Evolutionary conservation across 2,113 vertebrate genomes (phyloP), one percentile per base, ranked within the genome.

Genomic region (Acanthochromis polyacanthus): DNA sequence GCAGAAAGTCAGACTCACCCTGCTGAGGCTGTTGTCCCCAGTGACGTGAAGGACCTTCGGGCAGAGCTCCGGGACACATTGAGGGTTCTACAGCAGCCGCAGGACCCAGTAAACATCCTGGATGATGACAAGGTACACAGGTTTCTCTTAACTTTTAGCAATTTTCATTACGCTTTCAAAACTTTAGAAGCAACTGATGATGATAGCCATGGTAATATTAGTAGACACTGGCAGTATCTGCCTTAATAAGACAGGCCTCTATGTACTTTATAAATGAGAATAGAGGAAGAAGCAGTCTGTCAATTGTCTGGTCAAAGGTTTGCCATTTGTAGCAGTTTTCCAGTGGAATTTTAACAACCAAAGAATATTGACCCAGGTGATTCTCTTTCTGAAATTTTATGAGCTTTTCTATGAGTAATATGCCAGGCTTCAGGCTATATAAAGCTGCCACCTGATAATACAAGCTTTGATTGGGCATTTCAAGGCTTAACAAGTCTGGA

Each of bases 111-210:
- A 61, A 92, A 84, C 52, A 56, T 74, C 2, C 85, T 92, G 38
- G 96, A 96, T 68, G 95, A 96, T 64, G 96, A 97, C 85, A 96
- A 96, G 96, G 98, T 99, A 87, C 15, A 71, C n/a, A 45, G 32
- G n/a, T 17, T 28, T 19, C 46, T 48, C 23, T 63, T 15, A 22
- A 10, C 7, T 16, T 58, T 56, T 17, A 9, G 1, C 2, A 23
- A 0, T 38, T 56, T 71, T 40, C 0, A 25, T 58, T 36, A 10
- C 1, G 1, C 40, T 65, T 57, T 59, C 22, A 7, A 57, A 59
- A 68, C 0, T 19, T 55, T 51, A 9, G 61, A 53, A 59, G 46
- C 5, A 53, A 43, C 40, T 43, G 11, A 43, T 43, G 40, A 43
- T 43, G 11, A 43, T 3, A 43, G 14, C 14, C 11, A 14, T 15